Conservation (phyloP, 2,797 vertebrate species). For the Gobionotothen gibberifrons region DNA sequence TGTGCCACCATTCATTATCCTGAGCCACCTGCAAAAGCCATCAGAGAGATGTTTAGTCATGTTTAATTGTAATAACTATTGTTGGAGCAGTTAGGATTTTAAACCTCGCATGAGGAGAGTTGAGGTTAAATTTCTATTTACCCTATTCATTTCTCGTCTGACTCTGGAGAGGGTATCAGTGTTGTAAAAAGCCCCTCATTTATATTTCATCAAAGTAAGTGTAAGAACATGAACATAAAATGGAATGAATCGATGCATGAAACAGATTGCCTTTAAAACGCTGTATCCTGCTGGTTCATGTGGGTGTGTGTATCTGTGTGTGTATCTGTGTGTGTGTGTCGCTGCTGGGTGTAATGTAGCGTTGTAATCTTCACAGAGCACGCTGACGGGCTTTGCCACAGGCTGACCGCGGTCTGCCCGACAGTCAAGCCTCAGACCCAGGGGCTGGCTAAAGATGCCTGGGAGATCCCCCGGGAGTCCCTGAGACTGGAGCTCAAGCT, state of each 20-base stretch:
- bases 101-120: slow-evolving; percentile 19
- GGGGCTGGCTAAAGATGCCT: slow-evolving; percentile 95
- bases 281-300: slow-evolving; percentile 24
- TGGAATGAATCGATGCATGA: slow-evolving; percentile 49
- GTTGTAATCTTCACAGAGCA: slow-evolving; percentile 84
- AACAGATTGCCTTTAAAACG: slow-evolving; percentile 29
- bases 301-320: neutral
- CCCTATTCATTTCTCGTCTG: slow-evolving; percentile 38
- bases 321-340: neutral
- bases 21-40: slow-evolving; percentile 1
- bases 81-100: slow-evolving; percentile 42
- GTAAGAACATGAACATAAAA: slow-evolving; percentile 44
- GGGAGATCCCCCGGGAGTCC: slow-evolving; percentile 97
- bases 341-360: slow-evolving; percentile 25
- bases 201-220: slow-evolving; percentile 63
- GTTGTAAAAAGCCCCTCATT: slow-evolving; percentile 59
- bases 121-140: slow-evolving; percentile 57
- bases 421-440: slow-evolving; percentile 97
- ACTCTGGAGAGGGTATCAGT: slow-evolving; percentile 36
- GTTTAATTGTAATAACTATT: slow-evolving; percentile 62
- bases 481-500: slow-evolving; percentile 94
- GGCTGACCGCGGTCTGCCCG: slow-evolving; percentile 93
- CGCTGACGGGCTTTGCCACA: slow-evolving; percentile 95
- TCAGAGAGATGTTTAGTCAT: slow-evolving; percentile 37
- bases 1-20: neutral